Evolutionary conservation across 2,888 invertebrate genomes (phyloP).

Genomic region (Chaitophorus viminalis): DNA sequence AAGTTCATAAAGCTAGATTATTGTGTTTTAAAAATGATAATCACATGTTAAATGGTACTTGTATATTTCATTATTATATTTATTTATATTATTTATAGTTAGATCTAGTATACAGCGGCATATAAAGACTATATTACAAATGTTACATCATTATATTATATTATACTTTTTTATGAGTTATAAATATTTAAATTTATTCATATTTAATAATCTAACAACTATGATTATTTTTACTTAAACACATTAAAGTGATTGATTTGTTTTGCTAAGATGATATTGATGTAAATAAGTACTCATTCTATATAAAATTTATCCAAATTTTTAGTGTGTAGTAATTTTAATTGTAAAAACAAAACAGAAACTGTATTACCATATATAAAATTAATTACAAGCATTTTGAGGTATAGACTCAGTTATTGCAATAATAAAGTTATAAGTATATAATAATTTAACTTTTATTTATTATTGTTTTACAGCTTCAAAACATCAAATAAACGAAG

Average conservation of each 20-base stretch:
- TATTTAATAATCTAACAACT: too few relatives aligned
- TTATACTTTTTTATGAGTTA: background rate
- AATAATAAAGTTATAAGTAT: too few relatives aligned
- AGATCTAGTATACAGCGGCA: background rate
- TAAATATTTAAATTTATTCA: too few relatives aligned
- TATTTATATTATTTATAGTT: conserved; percentile 14
- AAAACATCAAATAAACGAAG: conserved; percentile 79
- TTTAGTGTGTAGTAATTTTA: too few relatives aligned
- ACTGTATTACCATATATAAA: too few relatives aligned
- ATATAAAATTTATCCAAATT: too few relatives aligned
- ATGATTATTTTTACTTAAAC: background rate
- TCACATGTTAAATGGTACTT: conserved; percentile 70
- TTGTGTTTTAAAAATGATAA: conserved; percentile 76
- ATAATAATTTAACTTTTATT: background rate
- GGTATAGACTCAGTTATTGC: too few relatives aligned
- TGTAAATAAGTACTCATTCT: too few relatives aligned
- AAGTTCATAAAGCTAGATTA: conserved; percentile 76
- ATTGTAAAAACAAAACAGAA: too few relatives aligned
- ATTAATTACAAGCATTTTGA: too few relatives aligned
- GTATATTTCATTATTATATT: conserved; percentile 35
- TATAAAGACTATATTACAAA: background rate
- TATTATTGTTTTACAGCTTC: conserved; percentile 68
- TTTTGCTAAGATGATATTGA: too few relatives aligned
- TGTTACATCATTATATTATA: background rate
- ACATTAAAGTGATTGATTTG: background rate